Conservation (phyloP, 2,888 invertebrate genomes). For the Pecten maximus region DNA sequence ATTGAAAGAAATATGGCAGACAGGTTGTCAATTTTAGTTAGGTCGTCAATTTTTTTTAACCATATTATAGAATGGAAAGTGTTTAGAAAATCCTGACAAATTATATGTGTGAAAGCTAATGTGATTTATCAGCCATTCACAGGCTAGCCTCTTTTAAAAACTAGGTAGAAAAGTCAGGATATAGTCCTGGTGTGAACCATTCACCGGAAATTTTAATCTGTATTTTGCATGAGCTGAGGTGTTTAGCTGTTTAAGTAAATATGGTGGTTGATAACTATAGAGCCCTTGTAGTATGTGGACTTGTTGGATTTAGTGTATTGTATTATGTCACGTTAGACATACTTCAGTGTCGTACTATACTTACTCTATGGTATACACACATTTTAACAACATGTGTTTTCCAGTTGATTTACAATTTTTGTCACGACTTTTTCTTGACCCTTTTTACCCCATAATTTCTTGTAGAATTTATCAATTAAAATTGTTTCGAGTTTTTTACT, state of each 20-base stretch:
- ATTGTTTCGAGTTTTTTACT: no score
- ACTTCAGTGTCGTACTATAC: background rate
- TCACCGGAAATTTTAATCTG: background rate
- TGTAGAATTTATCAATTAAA: no score
- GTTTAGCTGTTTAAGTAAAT: constrained; percentile 7
- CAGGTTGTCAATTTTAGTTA: no score
- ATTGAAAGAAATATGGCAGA: no score
- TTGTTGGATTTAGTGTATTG: background rate
- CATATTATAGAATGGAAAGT: no score
- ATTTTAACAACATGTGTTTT: background rate
- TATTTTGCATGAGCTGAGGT: constrained; percentile 27
- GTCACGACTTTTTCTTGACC: background rate
- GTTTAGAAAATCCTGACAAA: background rate
- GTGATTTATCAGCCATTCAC: constrained; percentile 9
- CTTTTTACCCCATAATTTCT: background rate
- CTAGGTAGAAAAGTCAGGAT: background rate
- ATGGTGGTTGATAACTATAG: background rate
- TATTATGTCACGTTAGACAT: background rate
- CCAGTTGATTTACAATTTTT: background rate
- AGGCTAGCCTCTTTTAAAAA: background rate
- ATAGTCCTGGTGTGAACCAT: background rate
- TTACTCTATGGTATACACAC: background rate
- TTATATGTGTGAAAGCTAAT: background rate
- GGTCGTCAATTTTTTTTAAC: no score
- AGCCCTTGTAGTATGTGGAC: background rate